These are phyloP conservation scores for Otocyon megalotis DNA, from an alignment of 2,113 vertebrate genomes.

Conservation along the genomic window DNA sequence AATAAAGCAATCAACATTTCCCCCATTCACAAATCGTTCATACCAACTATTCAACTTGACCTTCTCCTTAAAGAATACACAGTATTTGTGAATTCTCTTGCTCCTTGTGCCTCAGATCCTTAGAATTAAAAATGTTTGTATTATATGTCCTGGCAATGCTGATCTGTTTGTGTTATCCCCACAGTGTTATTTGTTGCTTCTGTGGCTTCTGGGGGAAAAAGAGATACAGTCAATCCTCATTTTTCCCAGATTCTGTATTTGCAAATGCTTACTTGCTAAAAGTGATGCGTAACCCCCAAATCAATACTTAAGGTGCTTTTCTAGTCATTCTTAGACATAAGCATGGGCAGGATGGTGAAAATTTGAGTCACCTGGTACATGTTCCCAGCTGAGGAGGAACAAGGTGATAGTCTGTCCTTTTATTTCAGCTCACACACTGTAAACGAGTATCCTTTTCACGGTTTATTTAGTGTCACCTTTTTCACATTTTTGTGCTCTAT, in stretches of 20 bases:
- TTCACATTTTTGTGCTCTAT: background rate
- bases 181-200: constrained; percentile 36
- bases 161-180: constrained; percentile 1
- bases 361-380: background rate
- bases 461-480: background rate
- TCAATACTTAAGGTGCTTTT: background rate
- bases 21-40: constrained; percentile 66
- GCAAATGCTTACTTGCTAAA: background rate
- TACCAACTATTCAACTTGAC: constrained; percentile 67
- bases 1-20: constrained; percentile 70
- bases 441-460: background rate
- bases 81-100: background rate
- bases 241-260: constrained; percentile 24
- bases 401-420: background rate
- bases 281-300: background rate
- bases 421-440: background rate
- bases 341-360: background rate
- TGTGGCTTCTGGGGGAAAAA: constrained; percentile 11
- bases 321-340: background rate
- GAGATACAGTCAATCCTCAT: background rate
- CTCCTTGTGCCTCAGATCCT: constrained; percentile 31
- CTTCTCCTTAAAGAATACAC: constrained; percentile 59
- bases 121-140: constrained; percentile 45
- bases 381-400: background rate
- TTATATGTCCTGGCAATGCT: constrained; percentile 35